A percentile compares a stretch with the other conserved stretches of the same genome.
These are phyloP conservation scores for Catharus ustulatus DNA, from an alignment of 2,797 vertebrate genomes.

Conservation along the genomic window DNA sequence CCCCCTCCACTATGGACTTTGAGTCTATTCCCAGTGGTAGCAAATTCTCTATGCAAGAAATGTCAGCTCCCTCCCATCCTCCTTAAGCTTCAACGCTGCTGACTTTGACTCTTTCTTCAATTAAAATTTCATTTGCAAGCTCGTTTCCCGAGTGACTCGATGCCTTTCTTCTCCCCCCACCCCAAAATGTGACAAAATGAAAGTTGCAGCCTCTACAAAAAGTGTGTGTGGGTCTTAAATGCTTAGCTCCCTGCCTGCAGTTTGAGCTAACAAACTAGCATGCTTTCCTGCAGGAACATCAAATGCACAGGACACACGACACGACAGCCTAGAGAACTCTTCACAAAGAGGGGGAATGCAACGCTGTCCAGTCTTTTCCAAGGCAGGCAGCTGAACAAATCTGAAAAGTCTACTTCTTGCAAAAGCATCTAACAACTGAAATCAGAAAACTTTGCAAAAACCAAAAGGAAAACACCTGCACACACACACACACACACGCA, in stretches of 20 bases:
- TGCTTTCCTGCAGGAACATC: conserved; percentile 63
- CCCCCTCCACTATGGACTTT: neutral
- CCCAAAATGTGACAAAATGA: conserved; percentile 49
- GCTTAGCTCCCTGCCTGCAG: neutral
- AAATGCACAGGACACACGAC: conserved; percentile 60
- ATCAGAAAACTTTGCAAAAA: conserved; percentile 78
- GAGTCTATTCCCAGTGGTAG: conserved; percentile 18
- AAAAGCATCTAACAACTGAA: conserved; percentile 73
- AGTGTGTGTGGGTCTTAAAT: neutral
- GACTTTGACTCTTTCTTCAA: conserved; percentile 60
- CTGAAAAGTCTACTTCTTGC: conserved; percentile 61
- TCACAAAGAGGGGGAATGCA: conserved; percentile 20
- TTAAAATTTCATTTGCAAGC: conserved; percentile 64
- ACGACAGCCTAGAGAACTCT: conserved; percentile 58
- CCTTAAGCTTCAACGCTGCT: conserved; percentile 29
- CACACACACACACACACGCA: neutral
- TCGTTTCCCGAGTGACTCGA: conserved; percentile 30
- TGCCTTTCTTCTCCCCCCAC: neutral
- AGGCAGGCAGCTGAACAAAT: conserved; percentile 68
- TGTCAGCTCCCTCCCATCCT: neutral
- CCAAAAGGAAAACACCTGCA: conserved; percentile 60
- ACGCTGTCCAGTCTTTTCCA: conserved; percentile 35
- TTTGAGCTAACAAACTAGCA: conserved; percentile 16
- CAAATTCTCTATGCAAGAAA: conserved; percentile 37
- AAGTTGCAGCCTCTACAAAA: conserved; percentile 47